Percentiles rank a stretch among this genome's conserved stretches.
phyloP scores from a whole-genome alignment of 2,797 vertebrate genomes.

The Mus minutoides region DNA sequence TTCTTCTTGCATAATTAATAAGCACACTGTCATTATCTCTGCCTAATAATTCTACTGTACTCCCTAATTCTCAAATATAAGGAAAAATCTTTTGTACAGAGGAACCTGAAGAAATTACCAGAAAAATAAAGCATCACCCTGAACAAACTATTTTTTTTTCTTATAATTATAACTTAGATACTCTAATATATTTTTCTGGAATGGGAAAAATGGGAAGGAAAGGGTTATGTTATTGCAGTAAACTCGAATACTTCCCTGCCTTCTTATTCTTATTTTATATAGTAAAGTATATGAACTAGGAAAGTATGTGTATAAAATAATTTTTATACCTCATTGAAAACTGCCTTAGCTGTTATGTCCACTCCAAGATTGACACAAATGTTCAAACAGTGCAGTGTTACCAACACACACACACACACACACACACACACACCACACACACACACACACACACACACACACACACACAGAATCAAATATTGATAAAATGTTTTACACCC shows the following conservation, averaged over 20 bases:
- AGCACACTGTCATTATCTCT: background rate
- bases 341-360: no score
- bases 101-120: background rate
- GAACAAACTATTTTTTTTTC: background rate
- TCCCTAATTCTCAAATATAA: background rate
- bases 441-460: no score
- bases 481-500: background rate
- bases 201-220: background rate
- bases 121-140: background rate
- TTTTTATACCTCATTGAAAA: background rate
- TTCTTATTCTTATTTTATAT: background rate
- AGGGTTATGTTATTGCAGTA: background rate
- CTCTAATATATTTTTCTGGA: background rate
- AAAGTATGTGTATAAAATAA: background rate
- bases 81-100: background rate
- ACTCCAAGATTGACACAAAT: background rate
- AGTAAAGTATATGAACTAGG: background rate
- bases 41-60: rapidly evolving
- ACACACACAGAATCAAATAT: background rate
- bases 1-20: background rate
- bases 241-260: background rate
- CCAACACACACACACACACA: no score
- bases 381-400: background rate
- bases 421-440: no score
- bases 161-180: background rate